phyloP scores from a whole-genome alignment of 2,113 vertebrate species.

The Megaptera novaeangliae region DNA sequence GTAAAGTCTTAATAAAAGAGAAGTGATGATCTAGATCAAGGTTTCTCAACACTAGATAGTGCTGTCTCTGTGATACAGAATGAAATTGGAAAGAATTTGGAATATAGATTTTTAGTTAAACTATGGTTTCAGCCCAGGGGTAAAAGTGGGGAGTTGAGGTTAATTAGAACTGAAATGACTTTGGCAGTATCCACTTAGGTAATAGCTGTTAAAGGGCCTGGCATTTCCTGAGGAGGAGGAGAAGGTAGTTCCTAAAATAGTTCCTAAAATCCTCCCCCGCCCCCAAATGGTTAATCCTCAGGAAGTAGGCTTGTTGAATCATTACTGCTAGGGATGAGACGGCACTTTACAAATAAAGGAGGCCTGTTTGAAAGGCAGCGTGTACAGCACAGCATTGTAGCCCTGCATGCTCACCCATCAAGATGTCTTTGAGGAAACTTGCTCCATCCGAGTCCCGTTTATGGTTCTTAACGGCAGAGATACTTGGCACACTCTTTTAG shows the following conservation, averaged over 20 bases:
- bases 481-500: not conserved
- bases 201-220: not conserved
- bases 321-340: not conserved
- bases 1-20: not conserved
- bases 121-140: not conserved
- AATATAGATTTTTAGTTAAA: not conserved
- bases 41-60: not conserved
- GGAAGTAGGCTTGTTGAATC: not conserved
- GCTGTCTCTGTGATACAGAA: not conserved
- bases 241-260: not conserved
- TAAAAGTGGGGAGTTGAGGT: not conserved
- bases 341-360: not conserved
- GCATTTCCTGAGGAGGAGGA: not conserved
- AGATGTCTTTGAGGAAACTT: not conserved
- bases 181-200: not conserved
- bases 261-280: not conserved
- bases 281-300: not conserved
- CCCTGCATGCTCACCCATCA: fast-evolving
- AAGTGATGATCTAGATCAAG: not conserved
- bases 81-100: not conserved
- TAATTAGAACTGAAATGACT: not conserved
- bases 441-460: not conserved
- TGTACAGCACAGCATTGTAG: not conserved
- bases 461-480: not conserved
- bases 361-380: not conserved